Evolutionary conservation across 1,140 invertebrate species (phyloP).

Genomic region (Nautilus pompilius): DNA sequence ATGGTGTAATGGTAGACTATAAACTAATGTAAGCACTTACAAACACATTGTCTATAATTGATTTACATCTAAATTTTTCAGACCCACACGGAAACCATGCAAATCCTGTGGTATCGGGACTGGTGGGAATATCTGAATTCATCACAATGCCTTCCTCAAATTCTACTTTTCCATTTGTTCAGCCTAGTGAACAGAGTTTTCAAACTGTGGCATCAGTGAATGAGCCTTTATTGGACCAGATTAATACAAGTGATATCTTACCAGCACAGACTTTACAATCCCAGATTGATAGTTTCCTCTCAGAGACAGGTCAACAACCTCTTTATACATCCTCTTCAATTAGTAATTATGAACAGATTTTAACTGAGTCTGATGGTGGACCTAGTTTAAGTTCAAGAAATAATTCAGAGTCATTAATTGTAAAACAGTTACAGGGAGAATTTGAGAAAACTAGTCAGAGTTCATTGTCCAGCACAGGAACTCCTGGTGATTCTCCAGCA

Average conservation of each 20-base stretch:
- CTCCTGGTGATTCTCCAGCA: background rate
- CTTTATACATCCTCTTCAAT: background rate
- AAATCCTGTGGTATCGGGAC: conserved; percentile 3
- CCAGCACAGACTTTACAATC: background rate
- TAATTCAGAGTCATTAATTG: background rate
- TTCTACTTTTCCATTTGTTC: conserved; percentile 1
- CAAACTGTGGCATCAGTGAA: background rate
- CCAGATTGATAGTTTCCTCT: background rate
- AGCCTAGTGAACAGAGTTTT: background rate
- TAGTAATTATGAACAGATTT: background rate
- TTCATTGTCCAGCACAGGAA: conserved; percentile 4
- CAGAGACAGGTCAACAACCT: background rate
- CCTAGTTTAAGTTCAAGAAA: background rate
- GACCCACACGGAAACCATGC: conserved; percentile 1
- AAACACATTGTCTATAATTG: no score
- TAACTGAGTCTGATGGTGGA: background rate
- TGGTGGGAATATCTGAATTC: conserved; percentile 2
- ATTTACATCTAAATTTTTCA: conserved; percentile 4
- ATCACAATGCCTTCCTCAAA: conserved; percentile 1
- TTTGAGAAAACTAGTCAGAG: conserved; percentile 2
- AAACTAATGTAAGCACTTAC: no score
- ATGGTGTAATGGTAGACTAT: no score
- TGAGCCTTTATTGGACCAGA: background rate
- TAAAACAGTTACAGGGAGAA: background rate
- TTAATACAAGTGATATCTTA: conserved; percentile 1